phyloP scores from a whole-genome alignment of 2,888 invertebrate genomes.

The Drosophila ochracea region DNA sequence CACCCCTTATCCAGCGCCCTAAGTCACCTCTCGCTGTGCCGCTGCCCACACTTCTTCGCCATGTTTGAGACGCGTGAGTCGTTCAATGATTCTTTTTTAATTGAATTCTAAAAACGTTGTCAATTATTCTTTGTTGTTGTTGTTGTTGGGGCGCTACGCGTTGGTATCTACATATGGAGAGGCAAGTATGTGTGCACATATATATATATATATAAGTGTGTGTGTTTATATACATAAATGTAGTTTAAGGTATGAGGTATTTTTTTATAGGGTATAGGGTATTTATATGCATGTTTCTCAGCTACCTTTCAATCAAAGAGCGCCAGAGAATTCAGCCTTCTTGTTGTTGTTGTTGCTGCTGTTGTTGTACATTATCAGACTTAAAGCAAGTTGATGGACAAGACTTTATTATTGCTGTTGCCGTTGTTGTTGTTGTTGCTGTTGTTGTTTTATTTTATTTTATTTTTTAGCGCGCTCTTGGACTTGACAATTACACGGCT shows the following conservation, averaged over 20 bases:
- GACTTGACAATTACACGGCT: constrained; percentile 81
- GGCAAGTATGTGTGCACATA: not conserved
- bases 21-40: not conserved
- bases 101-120: constrained; percentile 83
- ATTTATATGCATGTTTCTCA: not conserved
- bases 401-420: constrained; percentile 31
- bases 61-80: constrained; percentile 54
- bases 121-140: constrained; percentile 56
- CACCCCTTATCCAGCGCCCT: not conserved
- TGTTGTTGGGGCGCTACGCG: constrained; percentile 66
- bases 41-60: constrained; percentile 1
- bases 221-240: constrained; percentile 14
- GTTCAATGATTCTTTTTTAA: constrained; percentile 84
- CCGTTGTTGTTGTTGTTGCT: constrained; percentile 22
- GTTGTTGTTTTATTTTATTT: constrained; percentile 27
- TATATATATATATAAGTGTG: not conserved
- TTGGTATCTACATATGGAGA: constrained; percentile 65
- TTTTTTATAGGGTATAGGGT: constrained; percentile 30
- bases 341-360: constrained; percentile 32
- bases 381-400: constrained; percentile 55
- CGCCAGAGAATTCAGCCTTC: constrained; percentile 53
- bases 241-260: constrained; percentile 16
- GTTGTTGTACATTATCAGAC: constrained; percentile 40
- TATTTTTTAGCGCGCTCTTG: constrained; percentile 74
- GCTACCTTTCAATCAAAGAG: constrained; percentile 24